Evolutionary conservation across 1,140 invertebrate genomes (phyloP).

Genomic region (Rhynchophorus ferrugineus): DNA sequence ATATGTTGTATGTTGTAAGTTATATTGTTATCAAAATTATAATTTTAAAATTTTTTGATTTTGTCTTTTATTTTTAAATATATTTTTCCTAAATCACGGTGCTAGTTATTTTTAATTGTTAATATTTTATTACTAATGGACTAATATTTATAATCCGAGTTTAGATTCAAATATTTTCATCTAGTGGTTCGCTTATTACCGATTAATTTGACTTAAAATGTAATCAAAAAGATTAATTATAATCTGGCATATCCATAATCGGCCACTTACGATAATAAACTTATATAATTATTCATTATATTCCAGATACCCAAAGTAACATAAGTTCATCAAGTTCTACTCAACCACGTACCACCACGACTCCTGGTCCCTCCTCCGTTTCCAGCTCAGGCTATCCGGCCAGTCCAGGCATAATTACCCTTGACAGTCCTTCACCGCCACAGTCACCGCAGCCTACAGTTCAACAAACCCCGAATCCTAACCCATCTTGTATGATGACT

Average conservation of each 20-base stretch:
- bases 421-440: conserved; percentile 52
- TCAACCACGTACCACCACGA: conserved; percentile 40
- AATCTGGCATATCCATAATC: no score
- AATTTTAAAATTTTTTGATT: background rate
- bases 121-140: no score
- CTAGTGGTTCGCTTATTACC: no score
- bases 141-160: no score
- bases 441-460: conserved; percentile 27
- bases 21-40: conserved; percentile 1
- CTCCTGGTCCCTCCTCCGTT: conserved; percentile 41
- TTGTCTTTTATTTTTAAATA: background rate
- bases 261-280: no score
- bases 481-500: conserved; percentile 27
- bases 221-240: no score
- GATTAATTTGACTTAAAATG: no score
- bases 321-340: conserved; percentile 32
- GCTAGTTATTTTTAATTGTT: no score
- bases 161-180: no score
- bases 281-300: conserved; percentile 6
- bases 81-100: background rate
- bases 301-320: conserved; percentile 16
- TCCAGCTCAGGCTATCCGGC: conserved; percentile 49
- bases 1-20: background rate
- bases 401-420: conserved; percentile 46
- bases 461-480: background rate